Percentiles rank a stretch among this genome's conserved stretches.
These are phyloP conservation scores for Glossosoma conforme DNA, from an alignment of 1,140 invertebrate species.

Conservation along the genomic window DNA sequence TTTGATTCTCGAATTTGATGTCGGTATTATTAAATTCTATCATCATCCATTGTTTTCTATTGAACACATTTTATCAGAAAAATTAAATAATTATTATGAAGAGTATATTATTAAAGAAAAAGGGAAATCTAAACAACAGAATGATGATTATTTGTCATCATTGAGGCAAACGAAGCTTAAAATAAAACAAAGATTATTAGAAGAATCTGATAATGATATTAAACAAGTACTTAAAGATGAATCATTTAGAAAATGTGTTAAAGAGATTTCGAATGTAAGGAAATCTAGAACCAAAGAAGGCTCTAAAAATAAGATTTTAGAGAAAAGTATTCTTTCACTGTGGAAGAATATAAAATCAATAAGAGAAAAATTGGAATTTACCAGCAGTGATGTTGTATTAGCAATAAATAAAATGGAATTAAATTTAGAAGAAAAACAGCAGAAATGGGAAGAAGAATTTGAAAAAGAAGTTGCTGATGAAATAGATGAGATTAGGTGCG, in stretches of 20 bases:
- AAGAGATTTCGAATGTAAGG: constrained; percentile 24
- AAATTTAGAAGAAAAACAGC: constrained; percentile 17
- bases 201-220: constrained; percentile 10
- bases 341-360: constrained; percentile 28
- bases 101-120: constrained; percentile 8
- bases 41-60: constrained; percentile 30
- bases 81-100: constrained; percentile 13
- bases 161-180: constrained; percentile 14
- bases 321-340: constrained; percentile 16
- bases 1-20: constrained; percentile 9
- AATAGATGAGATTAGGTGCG: constrained; percentile 26
- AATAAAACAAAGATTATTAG: constrained; percentile 2
- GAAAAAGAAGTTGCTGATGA: constrained; percentile 20
- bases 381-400: constrained; percentile 18
- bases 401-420: constrained; percentile 20
- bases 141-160: constrained; percentile 11
- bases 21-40: constrained; percentile 16
- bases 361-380: constrained; percentile 14
- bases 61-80: constrained; percentile 24
- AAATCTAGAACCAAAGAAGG: constrained; percentile 16
- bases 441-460: constrained; percentile 22
- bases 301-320: constrained; percentile 10
- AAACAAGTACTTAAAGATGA: constrained; percentile 23
- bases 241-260: constrained; percentile 12
- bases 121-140: constrained; percentile 1